phyloP scores from a whole-genome alignment of 2,113 vertebrate species.

The Pygoscelis adeliae region DNA sequence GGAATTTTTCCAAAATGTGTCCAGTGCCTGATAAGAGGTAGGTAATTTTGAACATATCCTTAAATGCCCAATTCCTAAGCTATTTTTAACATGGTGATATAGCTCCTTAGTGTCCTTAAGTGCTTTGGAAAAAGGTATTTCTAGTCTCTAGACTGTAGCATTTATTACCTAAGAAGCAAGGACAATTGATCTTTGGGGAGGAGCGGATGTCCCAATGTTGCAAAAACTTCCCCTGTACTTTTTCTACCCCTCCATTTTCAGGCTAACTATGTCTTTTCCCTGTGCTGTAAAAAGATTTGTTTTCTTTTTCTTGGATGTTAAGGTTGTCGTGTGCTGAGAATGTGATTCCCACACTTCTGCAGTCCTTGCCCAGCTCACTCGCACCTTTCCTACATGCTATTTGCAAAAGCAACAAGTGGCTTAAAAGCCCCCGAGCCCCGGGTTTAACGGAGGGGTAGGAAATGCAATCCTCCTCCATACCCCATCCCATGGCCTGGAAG shows the following conservation, averaged over 20 bases:
- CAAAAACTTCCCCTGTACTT: not conserved
- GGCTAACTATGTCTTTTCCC: not conserved
- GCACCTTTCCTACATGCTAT: not conserved
- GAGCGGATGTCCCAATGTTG: not conserved
- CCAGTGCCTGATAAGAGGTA: not conserved
- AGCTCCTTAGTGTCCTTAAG: not conserved
- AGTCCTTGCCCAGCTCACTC: not conserved
- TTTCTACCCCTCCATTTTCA: not conserved
- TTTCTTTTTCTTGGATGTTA: not conserved
- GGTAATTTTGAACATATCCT: not conserved
- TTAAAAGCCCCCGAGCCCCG: fast-evolving
- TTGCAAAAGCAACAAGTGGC: not conserved
- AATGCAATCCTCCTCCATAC: not conserved
- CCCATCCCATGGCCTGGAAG: no score
- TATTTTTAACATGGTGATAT: not conserved
- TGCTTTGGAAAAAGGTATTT: not conserved
- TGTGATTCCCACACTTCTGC: not conserved
- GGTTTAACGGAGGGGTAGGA: not conserved
- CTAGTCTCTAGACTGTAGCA: not conserved
- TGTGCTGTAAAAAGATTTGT: not conserved
- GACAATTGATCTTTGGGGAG: not conserved
- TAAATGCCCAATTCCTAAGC: not conserved
- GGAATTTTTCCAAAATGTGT: not conserved
- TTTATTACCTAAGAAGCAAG: not conserved
- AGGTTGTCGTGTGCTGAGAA: not conserved